phyloP scores from a whole-genome alignment of 2,888 invertebrate genomes.

The Rotaria magnacalcarata region DNA sequence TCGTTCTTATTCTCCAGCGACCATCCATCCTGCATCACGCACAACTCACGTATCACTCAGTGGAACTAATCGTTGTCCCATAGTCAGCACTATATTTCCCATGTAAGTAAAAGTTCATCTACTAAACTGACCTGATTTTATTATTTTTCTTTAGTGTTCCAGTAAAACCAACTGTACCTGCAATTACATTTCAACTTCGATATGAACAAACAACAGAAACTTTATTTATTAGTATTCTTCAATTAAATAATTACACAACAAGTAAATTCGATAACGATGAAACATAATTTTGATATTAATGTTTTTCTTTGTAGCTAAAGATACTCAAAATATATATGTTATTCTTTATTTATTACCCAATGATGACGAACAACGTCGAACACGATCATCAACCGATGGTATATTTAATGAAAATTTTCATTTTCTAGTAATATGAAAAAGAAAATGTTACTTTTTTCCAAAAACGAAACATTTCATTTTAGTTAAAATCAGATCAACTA shows the following conservation, averaged over 20 bases:
- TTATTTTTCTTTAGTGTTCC: neutral
- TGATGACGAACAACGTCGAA: neutral
- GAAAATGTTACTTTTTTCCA: neutral
- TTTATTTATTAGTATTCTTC: neutral
- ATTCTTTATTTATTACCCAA: constrained; percentile 4
- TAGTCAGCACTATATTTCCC: neutral
- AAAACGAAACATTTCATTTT: neutral
- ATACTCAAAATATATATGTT: neutral
- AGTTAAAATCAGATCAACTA: neutral
- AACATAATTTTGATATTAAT: too few species aligned
- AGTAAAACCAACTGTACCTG: neutral
- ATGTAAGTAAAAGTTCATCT: neutral
- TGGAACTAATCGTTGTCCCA: neutral
- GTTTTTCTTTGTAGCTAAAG: neutral
- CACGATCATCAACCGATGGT: neutral
- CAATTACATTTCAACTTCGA: neutral
- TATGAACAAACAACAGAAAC: neutral
- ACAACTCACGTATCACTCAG: neutral
- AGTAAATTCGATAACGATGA: neutral
- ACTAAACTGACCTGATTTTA: neutral
- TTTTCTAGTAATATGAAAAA: neutral
- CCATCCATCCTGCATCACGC: neutral
- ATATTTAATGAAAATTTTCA: neutral
- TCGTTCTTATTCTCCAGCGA: neutral
- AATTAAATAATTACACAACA: neutral